Percentiles rank a stretch among this genome's conserved stretches.
These are phyloP conservation scores for Drosophila buzzatii DNA, from an alignment of 2,888 invertebrate genomes.

Conservation along the genomic window DNA sequence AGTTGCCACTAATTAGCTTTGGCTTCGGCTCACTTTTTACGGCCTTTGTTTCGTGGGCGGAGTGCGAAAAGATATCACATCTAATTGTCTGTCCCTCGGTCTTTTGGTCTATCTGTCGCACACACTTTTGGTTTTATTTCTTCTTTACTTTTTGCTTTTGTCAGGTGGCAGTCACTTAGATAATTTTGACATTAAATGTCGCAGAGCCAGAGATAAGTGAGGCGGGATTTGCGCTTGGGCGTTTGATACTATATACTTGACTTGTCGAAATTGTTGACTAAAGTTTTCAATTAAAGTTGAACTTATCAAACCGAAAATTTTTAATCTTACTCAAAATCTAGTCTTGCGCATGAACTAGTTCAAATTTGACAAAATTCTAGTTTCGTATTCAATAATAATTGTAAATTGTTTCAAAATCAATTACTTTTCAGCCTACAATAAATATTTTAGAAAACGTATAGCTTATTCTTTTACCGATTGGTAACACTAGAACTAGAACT, in stretches of 20 bases:
- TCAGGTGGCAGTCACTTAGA: slow-evolving; percentile 28
- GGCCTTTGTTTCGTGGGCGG: slow-evolving; percentile 9
- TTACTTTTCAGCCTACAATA: background rate
- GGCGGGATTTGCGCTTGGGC: slow-evolving; percentile 1
- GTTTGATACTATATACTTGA: slow-evolving; percentile 4
- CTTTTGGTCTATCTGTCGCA: background rate
- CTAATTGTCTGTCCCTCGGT: slow-evolving; percentile 13
- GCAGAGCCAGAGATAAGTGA: slow-evolving; percentile 21
- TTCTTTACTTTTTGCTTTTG: background rate
- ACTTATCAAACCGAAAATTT: too few species aligned
- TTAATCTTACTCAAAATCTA: too few species aligned
- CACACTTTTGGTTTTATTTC: background rate
- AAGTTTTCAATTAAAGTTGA: background rate
- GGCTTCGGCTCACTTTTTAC: slow-evolving; percentile 4
- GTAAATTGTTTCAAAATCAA: background rate
- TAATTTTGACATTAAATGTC: slow-evolving; percentile 15
- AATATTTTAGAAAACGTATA: background rate
- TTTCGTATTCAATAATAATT: too few species aligned
- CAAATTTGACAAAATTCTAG: too few species aligned
- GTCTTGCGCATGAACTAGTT: too few species aligned
- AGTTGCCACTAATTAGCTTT: slow-evolving; percentile 34
- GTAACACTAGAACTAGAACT: background rate
- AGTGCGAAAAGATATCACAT: slow-evolving; percentile 39
- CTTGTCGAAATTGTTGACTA: background rate
- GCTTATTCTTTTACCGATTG: background rate